Evolutionary conservation across 2,888 invertebrate species (phyloP), one percentile per base, ranked within the genome.

Genomic region (Xylota segnis): DNA sequence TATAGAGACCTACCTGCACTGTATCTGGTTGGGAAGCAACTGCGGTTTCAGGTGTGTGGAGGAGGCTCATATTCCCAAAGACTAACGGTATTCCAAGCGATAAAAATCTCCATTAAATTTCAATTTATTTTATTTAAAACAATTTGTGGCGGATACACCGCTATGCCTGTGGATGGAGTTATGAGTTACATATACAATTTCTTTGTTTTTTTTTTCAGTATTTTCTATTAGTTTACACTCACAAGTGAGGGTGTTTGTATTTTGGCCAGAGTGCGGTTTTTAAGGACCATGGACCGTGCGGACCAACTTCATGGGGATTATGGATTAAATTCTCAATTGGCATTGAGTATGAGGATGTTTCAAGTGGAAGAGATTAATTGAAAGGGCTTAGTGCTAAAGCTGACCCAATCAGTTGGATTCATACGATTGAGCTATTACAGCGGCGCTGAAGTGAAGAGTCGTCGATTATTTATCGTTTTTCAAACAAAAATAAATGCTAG

Each of bases 41-140:
- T 65, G 52, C 37, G 68, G 61, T 68, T 61, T 68, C 50, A 66
- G 66, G 75, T 70, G 50, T 29, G 32, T 10, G 32, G 56, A 18
- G 40, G 56, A 52, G 50, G 66, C 37, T 47, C 34, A 56, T 40
- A 82, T 83, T 65, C 63, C 40, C 58, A 72, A 72, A 65, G 74
- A 84, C 83, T 84, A 79, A 84, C 83, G 63, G 74, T 75, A 79
- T 75, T 79, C 59, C 79, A 72, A 72, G 81, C 84, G 84, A 86
- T 86, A 86, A 86, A 86, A 86, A 86, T 76, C 81, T 81, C 84
- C 76, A 86, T 86, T 86, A 76, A 86, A 71, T 72, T 86, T 81
- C 84, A 86, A 86, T 86, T 86, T 76, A 81, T 86, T 86, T 86
- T 81, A 86, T 86, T 86, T 86, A 86, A 86, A 86, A 86, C 81